Base-by-base conservation (phyloP, 2,888 invertebrate species). In the Clepsis dumicolana region DNA sequence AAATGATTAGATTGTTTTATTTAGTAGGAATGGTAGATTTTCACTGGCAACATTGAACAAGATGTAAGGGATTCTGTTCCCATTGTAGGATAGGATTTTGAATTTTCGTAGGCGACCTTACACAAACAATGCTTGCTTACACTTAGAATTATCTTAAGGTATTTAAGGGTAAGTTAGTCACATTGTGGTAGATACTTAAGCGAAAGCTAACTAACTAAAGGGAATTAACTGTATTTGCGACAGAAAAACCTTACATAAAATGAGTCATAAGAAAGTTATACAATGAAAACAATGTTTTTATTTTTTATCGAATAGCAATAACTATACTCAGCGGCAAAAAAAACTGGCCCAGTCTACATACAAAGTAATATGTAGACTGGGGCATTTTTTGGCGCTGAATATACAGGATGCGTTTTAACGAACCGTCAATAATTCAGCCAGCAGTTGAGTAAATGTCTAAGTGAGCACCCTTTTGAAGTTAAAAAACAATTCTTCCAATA, bases 1-100 rank as follows among this genome's bases (percentile, higher is more conserved):
- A n/a, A n/a, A n/a, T n/a, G n/a, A n/a, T n/a, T n/a, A n/a, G n/a
- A n/a, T n/a, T n/a, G n/a, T n/a, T n/a, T n/a, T n/a, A n/a, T 63
- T 35, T 21, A 7, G 35, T 56, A 56, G 14, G 21, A 35, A 35
- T 7, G 14, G 14, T 35, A 29, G 18, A 21, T 35, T 48, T 21
- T 25, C 25, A 16, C 10, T 38, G 10, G 25, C n/a, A 25, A 38
- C 16, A 56, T 1, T 29, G 56, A 56, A 67, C 67, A 67, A 67
- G 67, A 67, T 67, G 67, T 63, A 67, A 67, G 67, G 67, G 21
- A 25, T 67, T 52, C 14, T 25, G n/a, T 60, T 59, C 8, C 52
- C 50, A 44, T 24, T 14, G 32, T 44, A 44, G 48, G 50, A 38
- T 24, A 48, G 50, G 63, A 32, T 48, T 68, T 67, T 14, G 48